phyloP scores from a whole-genome alignment of 2,888 invertebrate genomes.

The Sepioteuthis lessoniana region DNA sequence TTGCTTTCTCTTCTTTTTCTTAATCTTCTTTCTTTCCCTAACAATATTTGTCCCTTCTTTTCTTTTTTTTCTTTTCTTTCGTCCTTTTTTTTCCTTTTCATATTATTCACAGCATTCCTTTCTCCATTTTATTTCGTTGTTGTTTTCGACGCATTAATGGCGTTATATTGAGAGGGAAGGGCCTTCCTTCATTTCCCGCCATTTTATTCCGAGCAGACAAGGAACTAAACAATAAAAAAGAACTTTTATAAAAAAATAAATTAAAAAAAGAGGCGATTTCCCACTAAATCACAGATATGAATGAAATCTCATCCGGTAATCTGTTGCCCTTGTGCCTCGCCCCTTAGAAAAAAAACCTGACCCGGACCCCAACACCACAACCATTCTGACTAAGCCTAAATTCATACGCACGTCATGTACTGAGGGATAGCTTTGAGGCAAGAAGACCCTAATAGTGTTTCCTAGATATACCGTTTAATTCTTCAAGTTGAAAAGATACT shows the following conservation, averaged over 20 bases:
- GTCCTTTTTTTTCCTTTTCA: no score
- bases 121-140: not conserved
- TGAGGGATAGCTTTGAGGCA: not conserved
- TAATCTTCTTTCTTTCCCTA: no score
- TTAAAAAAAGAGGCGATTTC: not conserved
- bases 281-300: not conserved
- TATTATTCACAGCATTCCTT: not conserved
- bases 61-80: not conserved
- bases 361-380: not conserved
- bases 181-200: not conserved
- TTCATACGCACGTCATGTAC: not conserved
- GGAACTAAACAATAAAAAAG: not conserved
- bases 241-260: not conserved
- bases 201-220: not conserved
- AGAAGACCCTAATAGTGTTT: not conserved
- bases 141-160: not conserved
- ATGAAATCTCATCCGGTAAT: constrained; percentile 13
- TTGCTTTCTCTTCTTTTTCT: no score
- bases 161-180: not conserved
- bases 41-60: not conserved
- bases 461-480: not conserved
- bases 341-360: not conserved
- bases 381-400: not conserved
- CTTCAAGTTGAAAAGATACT: not conserved
- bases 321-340: not conserved